Evolutionary conservation across 2,797 vertebrate species (phyloP).

Genomic region (Todus mexicanus): DNA sequence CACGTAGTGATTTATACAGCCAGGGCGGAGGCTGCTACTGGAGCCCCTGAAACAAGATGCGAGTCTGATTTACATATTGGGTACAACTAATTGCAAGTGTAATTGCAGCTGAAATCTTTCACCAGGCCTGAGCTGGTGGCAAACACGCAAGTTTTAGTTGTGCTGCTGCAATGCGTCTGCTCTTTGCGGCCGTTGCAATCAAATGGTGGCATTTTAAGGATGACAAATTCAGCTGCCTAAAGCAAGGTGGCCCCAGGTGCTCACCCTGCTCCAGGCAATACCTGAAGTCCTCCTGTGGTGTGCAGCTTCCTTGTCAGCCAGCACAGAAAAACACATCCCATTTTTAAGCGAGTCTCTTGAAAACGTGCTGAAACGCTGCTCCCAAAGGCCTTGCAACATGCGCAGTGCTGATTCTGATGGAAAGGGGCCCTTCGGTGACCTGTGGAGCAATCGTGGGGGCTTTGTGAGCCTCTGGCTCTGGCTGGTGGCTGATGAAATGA

Average conservation of each 20-base stretch:
- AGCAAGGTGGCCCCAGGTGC: fast-evolving
- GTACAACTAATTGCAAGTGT: neutral
- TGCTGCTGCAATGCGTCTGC: neutral
- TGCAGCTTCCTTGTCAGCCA: neutral
- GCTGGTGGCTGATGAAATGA: neutral
- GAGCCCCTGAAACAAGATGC: neutral
- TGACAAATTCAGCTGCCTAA: neutral
- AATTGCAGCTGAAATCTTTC: neutral
- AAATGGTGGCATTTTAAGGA: neutral
- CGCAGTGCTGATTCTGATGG: neutral
- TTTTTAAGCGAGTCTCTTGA: neutral
- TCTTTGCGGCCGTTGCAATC: neutral
- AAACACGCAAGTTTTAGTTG: neutral
- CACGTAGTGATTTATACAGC: neutral
- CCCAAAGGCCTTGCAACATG: neutral
- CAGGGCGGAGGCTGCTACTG: neutral
- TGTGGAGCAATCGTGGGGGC: neutral
- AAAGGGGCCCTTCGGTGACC: neutral
- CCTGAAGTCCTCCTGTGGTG: fast-evolving
- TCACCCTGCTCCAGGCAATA: neutral
- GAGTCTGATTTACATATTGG: neutral
- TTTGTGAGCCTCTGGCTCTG: neutral
- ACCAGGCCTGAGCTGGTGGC: neutral
- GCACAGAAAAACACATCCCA: neutral
- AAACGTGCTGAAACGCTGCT: neutral